Base-by-base conservation (phyloP, 1,140 invertebrate genomes). In the Zelostemma sp. region DNA sequence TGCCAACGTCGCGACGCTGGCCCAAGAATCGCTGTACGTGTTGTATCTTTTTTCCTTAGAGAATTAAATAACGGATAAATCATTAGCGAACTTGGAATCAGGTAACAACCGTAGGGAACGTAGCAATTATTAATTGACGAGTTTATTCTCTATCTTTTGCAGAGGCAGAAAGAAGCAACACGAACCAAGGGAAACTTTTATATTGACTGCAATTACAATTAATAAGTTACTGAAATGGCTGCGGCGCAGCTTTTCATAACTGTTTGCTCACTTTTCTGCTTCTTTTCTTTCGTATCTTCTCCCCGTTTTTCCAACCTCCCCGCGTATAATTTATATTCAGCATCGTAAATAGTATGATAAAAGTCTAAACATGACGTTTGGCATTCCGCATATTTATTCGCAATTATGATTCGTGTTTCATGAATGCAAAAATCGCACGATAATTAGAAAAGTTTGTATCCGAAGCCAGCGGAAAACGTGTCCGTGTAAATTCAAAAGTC, bases 71-170 rank as follows among this genome's bases (percentile, higher is more conserved):
- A 70, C 71, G 73, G 68, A 68, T 51, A 67, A 75, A 75, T 73
- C 56, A 70, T 55, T 47, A 48, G 41, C 28, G 48, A 59, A 69
- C 67, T 56, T 18, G 14, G 53, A 65, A 61, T 53, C 57, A 61
- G 58, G 62, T 54, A 70, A 70, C 68, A 54, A 70, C 65, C 65
- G 43, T 63, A 53, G 70, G 72, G 65, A 73, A 72, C 72, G 64
- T 46, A 70, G 41, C 61, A 77, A 80, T 81, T 80, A 79, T 73
- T 79, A 80, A 81, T 79, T 74, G 78, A 76, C 73, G 74, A 80
- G 76, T 79, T 80, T 80, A 69, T 70, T 75, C 68, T 71, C 53
- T 21, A 48, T 68, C 35, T 68, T 75, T 54, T 46, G 41, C 48
- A 38, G 38, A 67, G 57, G 45, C 54, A 25, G 61, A 53, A 54